A percentile compares a stretch with the other conserved stretches of the same genome.
These are phyloP conservation scores for Pentamera pediparva DNA, from an alignment of 53 echinoderm and acorn worm species.

Conservation along the genomic window DNA sequence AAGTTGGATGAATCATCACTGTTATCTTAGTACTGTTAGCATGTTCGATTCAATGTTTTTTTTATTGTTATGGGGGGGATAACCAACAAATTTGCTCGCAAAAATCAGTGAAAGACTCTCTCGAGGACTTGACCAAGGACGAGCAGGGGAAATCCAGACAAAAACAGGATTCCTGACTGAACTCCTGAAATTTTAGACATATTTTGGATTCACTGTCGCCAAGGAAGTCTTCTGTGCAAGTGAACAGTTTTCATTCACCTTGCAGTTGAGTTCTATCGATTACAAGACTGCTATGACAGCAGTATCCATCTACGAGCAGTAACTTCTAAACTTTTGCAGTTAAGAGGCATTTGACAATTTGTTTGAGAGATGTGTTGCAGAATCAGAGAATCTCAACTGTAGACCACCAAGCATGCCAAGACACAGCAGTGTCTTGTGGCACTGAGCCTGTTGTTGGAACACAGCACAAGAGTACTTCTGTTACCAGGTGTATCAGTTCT, in stretches of 20 bases:
- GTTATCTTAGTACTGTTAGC: no score
- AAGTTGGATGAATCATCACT: no score
- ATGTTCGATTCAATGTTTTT: no score
- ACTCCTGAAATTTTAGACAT: not conserved
- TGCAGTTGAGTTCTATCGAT: not conserved
- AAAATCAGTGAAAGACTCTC: no score
- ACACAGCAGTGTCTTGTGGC: not conserved
- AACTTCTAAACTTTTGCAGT: not conserved
- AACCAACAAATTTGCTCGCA: no score
- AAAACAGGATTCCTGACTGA: not conserved
- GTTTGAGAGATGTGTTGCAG: no score
- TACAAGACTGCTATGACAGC: not conserved
- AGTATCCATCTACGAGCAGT: not conserved
- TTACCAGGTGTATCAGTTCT: not conserved
- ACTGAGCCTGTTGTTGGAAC: not conserved
- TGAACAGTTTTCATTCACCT: not conserved
- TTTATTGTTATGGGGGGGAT: no score
- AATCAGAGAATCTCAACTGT: not conserved
- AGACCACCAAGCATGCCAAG: not conserved
- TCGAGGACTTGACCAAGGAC: not conserved
- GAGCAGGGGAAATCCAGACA: not conserved
- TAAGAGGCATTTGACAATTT: not conserved
- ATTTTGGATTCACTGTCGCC: not conserved
- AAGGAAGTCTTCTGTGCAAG: conserved; percentile 3
- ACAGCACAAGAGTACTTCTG: not conserved